Conservation (phyloP, 2,113 vertebrate genomes). For the Amia ocellicauda region DNA sequence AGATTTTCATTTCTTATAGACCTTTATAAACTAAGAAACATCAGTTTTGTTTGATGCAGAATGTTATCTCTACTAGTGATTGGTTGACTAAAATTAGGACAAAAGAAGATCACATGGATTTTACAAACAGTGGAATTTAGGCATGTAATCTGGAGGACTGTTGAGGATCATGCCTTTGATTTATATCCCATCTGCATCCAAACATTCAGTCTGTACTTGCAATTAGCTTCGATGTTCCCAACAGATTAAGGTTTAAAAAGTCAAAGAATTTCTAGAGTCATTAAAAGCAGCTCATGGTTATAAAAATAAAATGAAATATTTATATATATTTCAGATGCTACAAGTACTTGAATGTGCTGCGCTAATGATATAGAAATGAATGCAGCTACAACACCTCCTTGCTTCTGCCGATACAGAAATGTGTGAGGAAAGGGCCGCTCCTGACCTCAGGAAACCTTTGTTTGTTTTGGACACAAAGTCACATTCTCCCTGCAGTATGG, state of each 20-base stretch:
- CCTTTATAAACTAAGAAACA: neutral
- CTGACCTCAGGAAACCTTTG: neutral
- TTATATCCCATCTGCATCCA: slow-evolving; percentile 3
- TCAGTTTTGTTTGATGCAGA: neutral
- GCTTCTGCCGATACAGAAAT: too few relatives aligned
- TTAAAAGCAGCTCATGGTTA: neutral
- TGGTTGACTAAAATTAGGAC: too few relatives aligned
- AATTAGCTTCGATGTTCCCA: slow-evolving; percentile 4
- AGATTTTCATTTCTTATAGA: too few relatives aligned
- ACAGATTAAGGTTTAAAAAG: neutral
- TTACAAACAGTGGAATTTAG: neutral
- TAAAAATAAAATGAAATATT: too few relatives aligned
- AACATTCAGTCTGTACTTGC: neutral
- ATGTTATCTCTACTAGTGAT: too few relatives aligned
- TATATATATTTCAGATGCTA: neutral
- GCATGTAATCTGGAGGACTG: neutral
- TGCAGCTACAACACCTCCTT: too few relatives aligned
- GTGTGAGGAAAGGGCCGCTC: neutral
- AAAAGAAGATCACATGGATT: neutral
- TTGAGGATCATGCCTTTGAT: slow-evolving; percentile 5
- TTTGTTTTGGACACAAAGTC: neutral
- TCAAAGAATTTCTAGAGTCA: neutral
- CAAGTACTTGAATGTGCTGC: neutral
- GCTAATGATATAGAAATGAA: too few relatives aligned
- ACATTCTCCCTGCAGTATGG: neutral